Conservation (phyloP, 2,888 invertebrate species). For the Theretra japonica region DNA sequence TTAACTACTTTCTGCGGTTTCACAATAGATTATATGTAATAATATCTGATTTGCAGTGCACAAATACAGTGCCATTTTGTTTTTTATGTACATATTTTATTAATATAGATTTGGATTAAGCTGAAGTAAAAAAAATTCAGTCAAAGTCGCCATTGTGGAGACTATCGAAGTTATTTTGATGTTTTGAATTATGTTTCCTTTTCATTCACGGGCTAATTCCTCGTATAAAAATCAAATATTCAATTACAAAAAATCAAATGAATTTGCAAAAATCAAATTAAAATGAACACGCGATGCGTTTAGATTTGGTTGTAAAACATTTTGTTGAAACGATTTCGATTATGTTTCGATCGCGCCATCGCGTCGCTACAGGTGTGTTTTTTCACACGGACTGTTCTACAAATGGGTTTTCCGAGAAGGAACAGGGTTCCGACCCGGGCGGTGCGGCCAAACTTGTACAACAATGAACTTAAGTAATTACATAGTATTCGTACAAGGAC, state of each 20-base stretch:
- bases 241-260: background rate
- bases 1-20: background rate
- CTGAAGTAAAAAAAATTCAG: no score
- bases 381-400: background rate
- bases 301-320: conserved; percentile 3
- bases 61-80: background rate
- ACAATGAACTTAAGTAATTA: background rate
- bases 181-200: no score
- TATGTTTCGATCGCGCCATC: background rate
- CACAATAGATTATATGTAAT: background rate
- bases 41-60: background rate
- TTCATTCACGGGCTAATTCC: no score
- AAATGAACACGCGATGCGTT: background rate
- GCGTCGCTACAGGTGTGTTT: background rate
- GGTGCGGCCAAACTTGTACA: background rate
- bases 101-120: no score
- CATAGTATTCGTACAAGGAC: background rate
- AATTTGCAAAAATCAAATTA: background rate
- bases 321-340: background rate
- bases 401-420: background rate
- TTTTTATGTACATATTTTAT: no score
- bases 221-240: no score
- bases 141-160: no score
- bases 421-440: background rate
- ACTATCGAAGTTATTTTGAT: no score